Evolutionary conservation across 2,113 vertebrate genomes (phyloP).

Genomic region (Grammomys surdaster): DNA sequence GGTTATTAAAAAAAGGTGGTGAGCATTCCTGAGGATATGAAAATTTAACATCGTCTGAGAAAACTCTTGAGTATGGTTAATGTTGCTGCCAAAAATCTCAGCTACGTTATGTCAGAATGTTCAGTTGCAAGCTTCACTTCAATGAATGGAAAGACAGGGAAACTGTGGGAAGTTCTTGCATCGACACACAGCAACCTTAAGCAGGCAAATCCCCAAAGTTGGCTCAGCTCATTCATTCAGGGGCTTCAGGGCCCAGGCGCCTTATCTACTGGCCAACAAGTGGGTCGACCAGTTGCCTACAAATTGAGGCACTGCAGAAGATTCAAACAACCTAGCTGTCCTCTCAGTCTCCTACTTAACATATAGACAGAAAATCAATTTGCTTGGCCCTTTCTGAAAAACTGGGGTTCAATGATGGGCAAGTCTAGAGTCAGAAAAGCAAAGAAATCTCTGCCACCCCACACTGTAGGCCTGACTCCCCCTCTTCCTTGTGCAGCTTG

Average conservation of each 20-base stretch:
- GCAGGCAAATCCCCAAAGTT: slow-evolving; percentile 80
- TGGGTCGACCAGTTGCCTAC: not conserved
- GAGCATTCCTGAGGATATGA: slow-evolving; percentile 85
- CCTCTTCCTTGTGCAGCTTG: slow-evolving; percentile 79
- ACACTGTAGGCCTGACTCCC: slow-evolving; percentile 77
- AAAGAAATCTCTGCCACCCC: slow-evolving; percentile 79
- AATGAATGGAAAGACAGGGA: slow-evolving; percentile 87
- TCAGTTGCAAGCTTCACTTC: slow-evolving; percentile 85
- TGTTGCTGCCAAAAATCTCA: slow-evolving; percentile 85
- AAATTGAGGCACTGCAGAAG: not conserved
- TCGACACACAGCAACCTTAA: slow-evolving; percentile 72
- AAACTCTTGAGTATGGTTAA: slow-evolving; percentile 86
- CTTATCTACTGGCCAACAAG: not conserved
- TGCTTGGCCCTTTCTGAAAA: slow-evolving; percentile 69
- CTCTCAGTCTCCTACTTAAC: not conserved
- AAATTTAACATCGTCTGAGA: slow-evolving; percentile 85
- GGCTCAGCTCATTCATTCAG: slow-evolving; percentile 59
- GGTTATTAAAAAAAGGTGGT: slow-evolving; percentile 88
- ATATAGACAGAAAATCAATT: slow-evolving; percentile 55
- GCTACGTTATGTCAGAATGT: slow-evolving; percentile 87
- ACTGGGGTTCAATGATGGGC: slow-evolving; percentile 76
- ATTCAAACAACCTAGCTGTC: too few relatives aligned
- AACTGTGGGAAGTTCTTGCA: slow-evolving; percentile 84
- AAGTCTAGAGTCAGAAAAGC: slow-evolving; percentile 75
- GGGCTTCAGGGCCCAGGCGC: slow-evolving; percentile 39